Evolutionary conservation across 2,797 vertebrate genomes (phyloP).

Genomic region (Apogon talboti): DNA sequence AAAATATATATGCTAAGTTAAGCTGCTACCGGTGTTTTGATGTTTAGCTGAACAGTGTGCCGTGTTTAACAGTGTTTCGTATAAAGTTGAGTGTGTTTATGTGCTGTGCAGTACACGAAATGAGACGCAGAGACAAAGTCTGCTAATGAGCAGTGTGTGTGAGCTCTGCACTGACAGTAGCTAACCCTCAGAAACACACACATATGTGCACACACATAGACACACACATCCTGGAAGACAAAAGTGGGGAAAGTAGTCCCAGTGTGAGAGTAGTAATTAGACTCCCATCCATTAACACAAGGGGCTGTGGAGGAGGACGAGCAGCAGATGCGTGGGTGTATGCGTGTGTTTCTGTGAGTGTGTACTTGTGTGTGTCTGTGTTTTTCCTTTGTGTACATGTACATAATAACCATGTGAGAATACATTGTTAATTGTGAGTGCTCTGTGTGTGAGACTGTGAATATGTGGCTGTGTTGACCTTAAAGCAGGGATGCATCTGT

Average conservation of each 20-base stretch:
- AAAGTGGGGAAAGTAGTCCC: slow-evolving; percentile 77
- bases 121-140: slow-evolving; percentile 72
- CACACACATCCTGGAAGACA: slow-evolving; percentile 77
- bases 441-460: slow-evolving; percentile 44
- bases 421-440: slow-evolving; percentile 46
- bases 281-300: slow-evolving; percentile 87
- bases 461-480: slow-evolving; percentile 47
- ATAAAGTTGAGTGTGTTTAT: slow-evolving; percentile 42
- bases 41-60: slow-evolving; percentile 34
- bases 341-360: slow-evolving; percentile 63
- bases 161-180: slow-evolving; percentile 66
- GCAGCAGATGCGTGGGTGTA: slow-evolving; percentile 81
- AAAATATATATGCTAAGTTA: slow-evolving; percentile 22
- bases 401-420: slow-evolving; percentile 59
- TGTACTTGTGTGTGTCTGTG: slow-evolving; percentile 59
- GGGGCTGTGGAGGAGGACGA: slow-evolving; percentile 73
- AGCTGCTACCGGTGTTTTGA: slow-evolving; percentile 40
- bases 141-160: slow-evolving; percentile 81
- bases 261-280: slow-evolving; percentile 86
- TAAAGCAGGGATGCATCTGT: slow-evolving; percentile 59
- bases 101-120: slow-evolving; percentile 45
- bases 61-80: slow-evolving; percentile 61
- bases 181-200: slow-evolving; percentile 62
- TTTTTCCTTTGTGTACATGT: slow-evolving; percentile 59
- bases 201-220: slow-evolving; percentile 53